Conservation (phyloP, 1,140 invertebrate species). For the Yoshiicerus persimilis region DNA sequence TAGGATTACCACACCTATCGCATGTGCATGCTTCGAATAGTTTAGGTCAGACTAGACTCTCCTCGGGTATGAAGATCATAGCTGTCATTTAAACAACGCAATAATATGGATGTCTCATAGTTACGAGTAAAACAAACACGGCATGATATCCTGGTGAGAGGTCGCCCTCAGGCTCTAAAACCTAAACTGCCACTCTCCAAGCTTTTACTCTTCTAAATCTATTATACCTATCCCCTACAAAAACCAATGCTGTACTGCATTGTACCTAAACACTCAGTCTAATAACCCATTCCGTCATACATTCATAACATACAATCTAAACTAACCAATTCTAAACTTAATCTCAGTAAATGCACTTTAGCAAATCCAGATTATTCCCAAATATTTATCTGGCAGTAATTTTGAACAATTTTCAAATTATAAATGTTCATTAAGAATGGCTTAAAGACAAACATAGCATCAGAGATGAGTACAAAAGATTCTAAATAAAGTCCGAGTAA, state of each 20-base stretch:
- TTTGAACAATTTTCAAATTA: too few species aligned
- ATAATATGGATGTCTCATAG: constrained; percentile 45
- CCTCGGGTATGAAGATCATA: constrained; percentile 27
- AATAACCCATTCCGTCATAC: not conserved
- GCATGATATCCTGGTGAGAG: constrained; percentile 38
- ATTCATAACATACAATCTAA: not conserved
- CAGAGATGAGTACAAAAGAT: too few species aligned
- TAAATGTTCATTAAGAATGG: too few species aligned
- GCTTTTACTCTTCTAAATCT: not conserved
- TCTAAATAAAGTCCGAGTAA: too few species aligned
- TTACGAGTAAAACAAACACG: constrained; percentile 46
- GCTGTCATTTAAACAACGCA: constrained; percentile 39
- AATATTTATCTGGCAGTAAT: too few species aligned
- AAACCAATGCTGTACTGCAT: not conserved
- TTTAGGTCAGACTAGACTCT: constrained; percentile 14
- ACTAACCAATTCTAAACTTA: not conserved
- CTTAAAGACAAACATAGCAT: too few species aligned
- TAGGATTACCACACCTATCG: constrained; percentile 36
- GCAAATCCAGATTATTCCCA: too few species aligned
- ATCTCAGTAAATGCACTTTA: not conserved
- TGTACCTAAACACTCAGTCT: not conserved
- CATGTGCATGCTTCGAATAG: constrained; percentile 33
- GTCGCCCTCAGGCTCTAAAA: constrained; percentile 35
- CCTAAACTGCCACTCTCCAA: not conserved
- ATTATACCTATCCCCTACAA: not conserved